Base-by-base conservation (phyloP, 2,797 vertebrate genomes). In the Adelosebastes latens region DNA sequence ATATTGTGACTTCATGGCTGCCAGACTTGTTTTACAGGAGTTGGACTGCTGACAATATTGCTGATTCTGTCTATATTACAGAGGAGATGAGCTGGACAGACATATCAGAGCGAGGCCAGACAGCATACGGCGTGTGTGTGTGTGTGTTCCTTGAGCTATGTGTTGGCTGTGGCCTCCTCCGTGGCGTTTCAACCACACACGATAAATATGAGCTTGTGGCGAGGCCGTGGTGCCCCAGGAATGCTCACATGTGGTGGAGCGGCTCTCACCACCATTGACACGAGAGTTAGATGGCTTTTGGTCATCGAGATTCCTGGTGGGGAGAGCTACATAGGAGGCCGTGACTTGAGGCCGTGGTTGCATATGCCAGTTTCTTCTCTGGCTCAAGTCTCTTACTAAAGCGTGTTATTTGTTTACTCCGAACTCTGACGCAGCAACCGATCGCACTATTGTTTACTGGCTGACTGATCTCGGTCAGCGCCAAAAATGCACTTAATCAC, bases 141-240 rank as follows among this genome's bases (percentile, higher is more conserved):
- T 85, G 75, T 92, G 89, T 93, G 88, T 92, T 91, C 88, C 87
- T 85, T 71, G 66, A 90, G 92, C 89, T 93, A 91, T 94, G 90
- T 93, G 92, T 92, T 92, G 89, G 93, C 92, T 94, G 93, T 92
- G 92, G 93, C 84, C 80, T 94, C 82, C 89, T 93, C 90, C 87
- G 90, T 88, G 92, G 93, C 77, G 89, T 92, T 93, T 91, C 83
- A 94, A 95, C 95, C 95, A 94, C 94, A 95, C 90, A 95, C 92
- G 92, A 95, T 95, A 95, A 96, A 96, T 95, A 95, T 94, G 92
- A 95, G 94, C 92, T 95, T 95, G 95, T 94, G 95, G 96, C 63
- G 75, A 89, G 81, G 93, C 94, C 86, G 88, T 90, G 92, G 93
- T 93, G 90, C 92, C 93, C 90, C 90, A 94, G 94, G 92, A 96